Evolutionary conservation across 2,797 vertebrate species (phyloP), one percentile per base, ranked within the genome.

Genomic region (Dryobates pubescens): DNA sequence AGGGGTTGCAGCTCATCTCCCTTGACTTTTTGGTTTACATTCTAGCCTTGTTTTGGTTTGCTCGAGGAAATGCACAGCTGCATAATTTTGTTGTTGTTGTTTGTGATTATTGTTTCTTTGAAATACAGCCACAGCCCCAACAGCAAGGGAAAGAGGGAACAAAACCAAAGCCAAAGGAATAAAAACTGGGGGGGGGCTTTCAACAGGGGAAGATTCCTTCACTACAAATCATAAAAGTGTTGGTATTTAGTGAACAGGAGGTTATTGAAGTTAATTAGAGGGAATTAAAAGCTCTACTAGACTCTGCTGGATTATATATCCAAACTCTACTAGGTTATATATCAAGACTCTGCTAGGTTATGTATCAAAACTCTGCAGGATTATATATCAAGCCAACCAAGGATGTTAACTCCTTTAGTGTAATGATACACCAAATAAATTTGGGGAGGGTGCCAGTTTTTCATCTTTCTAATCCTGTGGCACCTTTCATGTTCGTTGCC

Each of bases 41-140:
- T 88, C 53, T 88, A 32, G 12, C 15, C 79, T 38, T 86, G 70
- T 84, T 90, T 92, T 87, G 26, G 6, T 87, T 92, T 83, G 38
- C 20, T 75, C 3, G n/a, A 32, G 71, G 83, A 88, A 87, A 71
- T 26, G 74, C 13, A 47, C 13, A 67, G 82, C 54, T 51, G 10
- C 4, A 4, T 62, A 76, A 54, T 43, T 17, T 43, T 17, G 15
- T 43, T 49, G 47, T 11, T 49, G 47, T 65, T 82, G 72, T 64
- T 71, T 13, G 13, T 36, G 74, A 58, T 78, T 71, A 17, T 3
- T 62, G 27, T 73, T 70, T 57, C 30, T 69, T 26, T 56, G 27
- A 34, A 56, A n/a, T 45, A 16, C 13, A 36, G 17, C 34, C 75
- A 54, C 51, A 49, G 0, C 0, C 9, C 10, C 9, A 36, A 17